Evolutionary conservation across 2,888 invertebrate species (phyloP).

Genomic region (Mystacides longicornis): DNA sequence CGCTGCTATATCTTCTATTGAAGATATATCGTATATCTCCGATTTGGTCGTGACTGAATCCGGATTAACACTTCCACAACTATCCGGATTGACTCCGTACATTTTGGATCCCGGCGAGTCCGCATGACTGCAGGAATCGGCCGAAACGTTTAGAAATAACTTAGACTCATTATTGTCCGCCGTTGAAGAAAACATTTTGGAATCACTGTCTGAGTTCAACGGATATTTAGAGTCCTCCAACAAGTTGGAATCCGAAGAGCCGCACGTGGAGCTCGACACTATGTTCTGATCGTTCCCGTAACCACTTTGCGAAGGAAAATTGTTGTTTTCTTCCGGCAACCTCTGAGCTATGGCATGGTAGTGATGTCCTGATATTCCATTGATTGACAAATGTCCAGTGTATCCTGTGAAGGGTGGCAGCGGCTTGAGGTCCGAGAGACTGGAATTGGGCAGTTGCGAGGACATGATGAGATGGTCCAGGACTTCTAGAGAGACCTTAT

Average conservation of each 20-base stretch:
- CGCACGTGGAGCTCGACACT: constrained; percentile 66
- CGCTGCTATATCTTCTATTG: constrained; percentile 77
- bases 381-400: constrained; percentile 78
- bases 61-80: constrained; percentile 45
- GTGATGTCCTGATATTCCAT: constrained; percentile 82
- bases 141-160: constrained; percentile 31
- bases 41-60: constrained; percentile 44
- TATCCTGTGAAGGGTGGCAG: constrained; percentile 82
- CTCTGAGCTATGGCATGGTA: constrained; percentile 78
- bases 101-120: constrained; percentile 52
- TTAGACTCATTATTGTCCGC: constrained; percentile 44
- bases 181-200: constrained; percentile 41
- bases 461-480: constrained; percentile 59
- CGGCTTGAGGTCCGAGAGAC: constrained; percentile 72
- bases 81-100: constrained; percentile 45
- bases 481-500: constrained; percentile 51
- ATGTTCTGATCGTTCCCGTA: constrained; percentile 62
- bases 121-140: constrained; percentile 36
- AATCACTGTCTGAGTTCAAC: constrained; percentile 47
- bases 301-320: constrained; percentile 54
- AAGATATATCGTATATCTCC: constrained; percentile 64
- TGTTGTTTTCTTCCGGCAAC: constrained; percentile 68
- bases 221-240: constrained; percentile 55
- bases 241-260: constrained; percentile 50
- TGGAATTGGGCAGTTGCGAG: constrained; percentile 48